A percentile compares a stretch with the other conserved stretches of the same genome.
Evolutionary conservation across 2,888 invertebrate species (phyloP).

Genomic region (Dromius quadrimaculatus): DNA sequence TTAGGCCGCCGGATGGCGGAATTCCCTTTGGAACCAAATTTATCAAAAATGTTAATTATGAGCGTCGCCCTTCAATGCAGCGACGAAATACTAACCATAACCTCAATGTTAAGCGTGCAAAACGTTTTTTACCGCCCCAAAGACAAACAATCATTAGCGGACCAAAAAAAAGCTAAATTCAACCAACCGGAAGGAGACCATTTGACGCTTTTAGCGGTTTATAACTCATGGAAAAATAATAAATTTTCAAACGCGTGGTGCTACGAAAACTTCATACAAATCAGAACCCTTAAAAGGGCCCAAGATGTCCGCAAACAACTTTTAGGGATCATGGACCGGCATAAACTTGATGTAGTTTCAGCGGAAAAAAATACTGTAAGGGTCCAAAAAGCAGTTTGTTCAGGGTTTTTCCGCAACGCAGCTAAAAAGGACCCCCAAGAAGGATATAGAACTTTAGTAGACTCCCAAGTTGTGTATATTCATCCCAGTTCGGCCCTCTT

Average conservation of each 20-base stretch:
- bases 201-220: constrained; percentile 95
- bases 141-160: constrained; percentile 96
- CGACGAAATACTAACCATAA: constrained; percentile 98
- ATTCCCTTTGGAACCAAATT: constrained; percentile 97
- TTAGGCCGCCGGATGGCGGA: constrained; percentile 88
- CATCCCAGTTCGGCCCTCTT: constrained; percentile 98
- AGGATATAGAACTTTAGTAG: constrained; percentile 96
- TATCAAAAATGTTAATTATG: constrained; percentile 92
- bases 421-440: constrained; percentile 99
- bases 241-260: constrained; percentile 99
- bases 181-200: constrained; percentile 99
- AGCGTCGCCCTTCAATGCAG: constrained; percentile 97
- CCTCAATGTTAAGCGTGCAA: constrained; percentile 98
- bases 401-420: constrained; percentile 98
- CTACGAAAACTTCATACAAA: constrained; percentile 99
- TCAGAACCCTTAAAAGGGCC: constrained; percentile 94
- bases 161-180: constrained; percentile 99
- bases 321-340: constrained; percentile 97
- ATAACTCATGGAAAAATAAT: constrained; percentile 99
- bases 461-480: constrained; percentile 98
- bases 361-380: constrained; percentile 96
- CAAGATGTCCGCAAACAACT: constrained; percentile 98
- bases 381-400: constrained; percentile 97
- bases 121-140: constrained; percentile 97
- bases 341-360: constrained; percentile 95